Conservation (phyloP, 2,888 invertebrate species). For the Patella depressa region DNA sequence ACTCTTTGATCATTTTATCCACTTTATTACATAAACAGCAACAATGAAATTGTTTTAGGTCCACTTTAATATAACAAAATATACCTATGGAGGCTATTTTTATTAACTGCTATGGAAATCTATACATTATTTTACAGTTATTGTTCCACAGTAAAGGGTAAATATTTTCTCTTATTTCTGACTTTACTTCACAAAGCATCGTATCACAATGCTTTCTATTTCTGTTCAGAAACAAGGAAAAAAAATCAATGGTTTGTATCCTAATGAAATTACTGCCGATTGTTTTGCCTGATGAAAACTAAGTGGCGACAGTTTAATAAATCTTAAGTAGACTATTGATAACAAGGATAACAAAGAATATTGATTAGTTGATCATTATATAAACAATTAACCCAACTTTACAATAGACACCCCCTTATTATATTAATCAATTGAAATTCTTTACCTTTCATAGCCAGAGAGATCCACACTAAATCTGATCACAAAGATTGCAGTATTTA, state of each 20-base stretch:
- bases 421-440: no score
- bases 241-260: constrained; percentile 6
- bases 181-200: background rate
- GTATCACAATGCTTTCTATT: background rate
- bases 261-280: constrained; percentile 1
- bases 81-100: no score
- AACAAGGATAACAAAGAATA: constrained; percentile 4
- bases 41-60: no score
- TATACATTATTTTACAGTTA: no score
- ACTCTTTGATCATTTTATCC: no score
- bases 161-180: constrained; percentile 4
- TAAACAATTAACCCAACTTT: constrained; percentile 1
- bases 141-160: background rate
- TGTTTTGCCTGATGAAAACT: constrained; percentile 7
- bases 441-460: no score
- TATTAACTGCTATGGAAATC: no score
- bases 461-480: no score
- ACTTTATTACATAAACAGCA: no score
- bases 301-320: constrained; percentile 6
- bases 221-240: background rate
- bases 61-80: no score
- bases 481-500: no score
- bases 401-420: no score
- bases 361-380: background rate
- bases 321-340: constrained; percentile 13